Evolutionary conservation across 2,113 vertebrate species (phyloP), one percentile per base, ranked within the genome.

Genomic region (Opisthocomus hoazin): DNA sequence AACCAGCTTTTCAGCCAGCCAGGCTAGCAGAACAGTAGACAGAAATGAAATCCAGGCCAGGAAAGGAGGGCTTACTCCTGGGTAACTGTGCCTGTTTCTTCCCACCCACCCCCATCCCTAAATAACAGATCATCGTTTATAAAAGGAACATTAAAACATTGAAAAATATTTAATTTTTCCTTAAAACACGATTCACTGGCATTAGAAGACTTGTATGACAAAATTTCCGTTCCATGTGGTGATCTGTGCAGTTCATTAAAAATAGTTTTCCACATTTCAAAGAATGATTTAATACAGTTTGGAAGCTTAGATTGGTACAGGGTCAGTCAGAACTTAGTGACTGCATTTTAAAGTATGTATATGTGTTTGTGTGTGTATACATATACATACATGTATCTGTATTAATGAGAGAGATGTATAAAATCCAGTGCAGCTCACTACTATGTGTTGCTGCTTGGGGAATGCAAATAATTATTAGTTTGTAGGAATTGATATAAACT

Each of bases 101-200:
- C 87, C 70, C 90, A 9, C n/a, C 57, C 36, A 12, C 22, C 48
- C 80, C 41, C 51, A 45, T 61, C 32, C 77, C 84, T 79, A 69
- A 79, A 60, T 79, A 92, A 94, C 89, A 95, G 94, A 85, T 71
- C 57, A 37, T 75, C 17, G 18, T 93, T 97, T 97, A 97, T 90
- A 97, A 97, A 97, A 97, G 94, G 93, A 97, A 74, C 82, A 74
- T 96, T 89, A 97, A 95, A 93, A 95, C 78, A 70, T 75, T 95
- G 81, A 95, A 96, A 97, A 97, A 94, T 95, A 95, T 60, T 86
- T 92, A 16, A 13, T 84, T 92, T 87, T 91, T 95, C 78, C 54
- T 78, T 95, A 96, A 97, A 98, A 97, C 86, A 91, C 2, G n/a
- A 74, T 54, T 68, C 66, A 68, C 73, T 95, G 89, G 54, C 84